These are phyloP conservation scores for Xanthostigma xanthostigma DNA, from an alignment of 2,888 invertebrate genomes.

Conservation along the genomic window DNA sequence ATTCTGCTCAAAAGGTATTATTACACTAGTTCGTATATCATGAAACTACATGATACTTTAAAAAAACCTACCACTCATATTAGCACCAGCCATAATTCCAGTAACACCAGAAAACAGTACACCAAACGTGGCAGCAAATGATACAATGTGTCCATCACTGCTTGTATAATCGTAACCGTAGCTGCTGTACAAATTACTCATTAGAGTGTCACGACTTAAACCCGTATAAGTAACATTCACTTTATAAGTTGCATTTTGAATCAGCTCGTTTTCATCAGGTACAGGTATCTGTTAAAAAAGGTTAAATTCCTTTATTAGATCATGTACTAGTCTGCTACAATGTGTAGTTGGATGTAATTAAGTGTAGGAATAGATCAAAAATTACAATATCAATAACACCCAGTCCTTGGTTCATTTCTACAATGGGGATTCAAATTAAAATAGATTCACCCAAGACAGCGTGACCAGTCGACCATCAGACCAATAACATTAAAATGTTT, in stretches of 20 bases:
- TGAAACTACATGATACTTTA: constrained; percentile 4
- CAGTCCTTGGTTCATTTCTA: too few relatives aligned
- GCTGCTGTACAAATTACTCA: constrained; percentile 58
- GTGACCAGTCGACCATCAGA: too few relatives aligned
- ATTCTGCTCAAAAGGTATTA: too few relatives aligned
- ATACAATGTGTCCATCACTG: constrained; percentile 44
- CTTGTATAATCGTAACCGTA: constrained; percentile 71
- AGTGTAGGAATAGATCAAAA: too few relatives aligned
- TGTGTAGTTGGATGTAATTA: too few relatives aligned
- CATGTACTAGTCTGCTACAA: too few relatives aligned
- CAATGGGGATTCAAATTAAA: too few relatives aligned
- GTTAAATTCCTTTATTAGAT: too few relatives aligned
- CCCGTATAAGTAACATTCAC: constrained; percentile 65
- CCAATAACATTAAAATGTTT: too few relatives aligned
- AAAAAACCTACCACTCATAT: constrained; percentile 72
- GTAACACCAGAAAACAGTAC: constrained; percentile 97
- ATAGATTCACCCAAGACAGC: too few relatives aligned
- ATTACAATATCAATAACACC: too few relatives aligned
- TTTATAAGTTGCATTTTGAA: constrained; percentile 34
- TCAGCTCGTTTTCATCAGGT: constrained; percentile 56
- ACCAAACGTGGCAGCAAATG: constrained; percentile 92
- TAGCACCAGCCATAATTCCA: constrained; percentile 99
- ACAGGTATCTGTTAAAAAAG: constrained; percentile 45
- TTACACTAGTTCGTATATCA: too few relatives aligned
- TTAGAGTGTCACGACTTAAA: constrained; percentile 52